Evolutionary conservation across 2,888 invertebrate genomes (phyloP).

Genomic region (Sceliomorpha sp.): DNA sequence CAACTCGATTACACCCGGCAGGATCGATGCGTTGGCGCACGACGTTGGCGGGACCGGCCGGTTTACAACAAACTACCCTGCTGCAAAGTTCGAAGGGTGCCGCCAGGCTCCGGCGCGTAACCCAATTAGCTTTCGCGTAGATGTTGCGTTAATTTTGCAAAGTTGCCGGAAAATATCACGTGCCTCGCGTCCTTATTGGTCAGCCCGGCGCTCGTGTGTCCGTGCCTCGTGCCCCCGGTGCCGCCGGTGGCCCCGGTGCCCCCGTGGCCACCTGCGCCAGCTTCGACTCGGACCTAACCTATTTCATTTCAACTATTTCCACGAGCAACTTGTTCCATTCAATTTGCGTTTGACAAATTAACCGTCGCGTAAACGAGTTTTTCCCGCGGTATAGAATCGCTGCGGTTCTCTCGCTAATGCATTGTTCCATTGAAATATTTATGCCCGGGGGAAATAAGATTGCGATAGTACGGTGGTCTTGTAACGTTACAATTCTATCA

Average conservation of each 20-base stretch:
- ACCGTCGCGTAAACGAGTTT: conserved; percentile 1
- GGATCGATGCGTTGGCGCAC: conserved; percentile 26
- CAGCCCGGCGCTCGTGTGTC: too few species aligned
- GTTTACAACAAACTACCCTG: conserved; percentile 26
- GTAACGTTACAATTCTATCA: too few species aligned
- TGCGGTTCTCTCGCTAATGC: too few species aligned
- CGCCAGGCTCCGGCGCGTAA: conserved; percentile 21
- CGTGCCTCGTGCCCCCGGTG: too few species aligned
- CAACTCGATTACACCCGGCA: conserved; percentile 28
- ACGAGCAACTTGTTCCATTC: conserved; percentile 18
- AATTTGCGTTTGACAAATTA: conserved; percentile 30
- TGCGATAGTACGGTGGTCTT: too few species aligned
- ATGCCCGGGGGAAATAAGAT: too few species aligned
- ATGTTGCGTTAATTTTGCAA: conserved; percentile 30
- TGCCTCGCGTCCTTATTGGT: conserved; percentile 8
- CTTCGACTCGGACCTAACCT: not conserved
- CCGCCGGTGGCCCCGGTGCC: too few species aligned
- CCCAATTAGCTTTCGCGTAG: conserved; percentile 30
- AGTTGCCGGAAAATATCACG: conserved; percentile 8
- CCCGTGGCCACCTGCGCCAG: too few species aligned
- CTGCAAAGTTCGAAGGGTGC: conserved; percentile 15
- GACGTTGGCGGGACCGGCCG: conserved; percentile 20
- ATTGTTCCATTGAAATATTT: too few species aligned
- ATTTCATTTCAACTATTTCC: conserved; percentile 16
- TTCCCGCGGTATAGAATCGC: too few species aligned